Evolutionary conservation across 2,113 vertebrate genomes (phyloP), one percentile per base, ranked within the genome.

Genomic region (Verasper variegatus): DNA sequence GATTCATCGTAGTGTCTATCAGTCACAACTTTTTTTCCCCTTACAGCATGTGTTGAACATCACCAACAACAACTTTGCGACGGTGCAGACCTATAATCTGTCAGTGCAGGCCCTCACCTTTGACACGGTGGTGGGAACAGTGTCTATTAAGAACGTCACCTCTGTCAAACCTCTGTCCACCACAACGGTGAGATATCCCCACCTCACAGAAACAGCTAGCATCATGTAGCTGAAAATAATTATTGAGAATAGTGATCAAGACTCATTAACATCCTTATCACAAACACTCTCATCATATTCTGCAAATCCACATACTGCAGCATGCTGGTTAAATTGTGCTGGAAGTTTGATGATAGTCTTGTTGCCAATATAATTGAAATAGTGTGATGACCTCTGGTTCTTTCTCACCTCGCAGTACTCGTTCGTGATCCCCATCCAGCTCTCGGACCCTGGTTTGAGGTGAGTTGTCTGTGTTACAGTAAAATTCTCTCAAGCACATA

Each of bases 31-130:
- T 23, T 57, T 61, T 9, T 68, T 35, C 58, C 60, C 37, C 54
- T 24, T 14, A 20, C 54, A 95, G 95, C 94, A 91, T 0, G 9
- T 90, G 45, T 37, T 96, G 82, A 95, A 94, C 58, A 78, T 96
- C 84, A 94, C 91, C 59, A 95, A 95, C 66, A 67, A 84, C 74
- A 95, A 95, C 87, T 96, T 94, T 89, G 94, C 82, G 7, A 23
- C 76, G 0, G 72, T 95, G 74, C 74, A 76, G 0, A 91, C 92
- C 62, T 93, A 89, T 59, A 84, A 92, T 45, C 91, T 96, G 58
- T 85, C 76, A 0, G n/a, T 92, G 0, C 90, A 94, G 74, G 93
- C 92, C 24, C 89, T 95, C 51, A 93, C 94, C 76, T 82, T 81
- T 71, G 74, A 92, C 14, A 83, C 87, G 0, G 90, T 95, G 10